These are phyloP conservation scores for Drosophila rufa DNA, from an alignment of 1,140 invertebrate species.

Conservation along the genomic window DNA sequence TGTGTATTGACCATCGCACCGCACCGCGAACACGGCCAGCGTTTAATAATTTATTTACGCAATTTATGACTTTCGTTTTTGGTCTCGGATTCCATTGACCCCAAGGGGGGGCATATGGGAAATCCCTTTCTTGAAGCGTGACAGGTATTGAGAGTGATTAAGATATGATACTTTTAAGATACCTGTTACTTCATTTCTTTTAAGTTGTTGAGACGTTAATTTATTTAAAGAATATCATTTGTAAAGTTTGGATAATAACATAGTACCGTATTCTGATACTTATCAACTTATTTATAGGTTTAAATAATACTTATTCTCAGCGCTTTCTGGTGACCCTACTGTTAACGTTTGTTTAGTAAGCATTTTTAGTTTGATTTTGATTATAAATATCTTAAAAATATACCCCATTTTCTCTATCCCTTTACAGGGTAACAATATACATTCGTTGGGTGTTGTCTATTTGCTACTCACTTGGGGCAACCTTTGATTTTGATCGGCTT, in stretches of 20 bases:
- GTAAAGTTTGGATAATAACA: too few relatives aligned
- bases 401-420: background rate
- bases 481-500: slow-evolving; percentile 80
- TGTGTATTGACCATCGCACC: slow-evolving; percentile 36
- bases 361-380: too few relatives aligned
- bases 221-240: too few relatives aligned
- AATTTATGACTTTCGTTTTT: slow-evolving; percentile 68
- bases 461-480: slow-evolving; percentile 72
- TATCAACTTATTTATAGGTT: too few relatives aligned
- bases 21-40: slow-evolving; percentile 11
- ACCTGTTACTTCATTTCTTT: background rate
- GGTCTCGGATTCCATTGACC: slow-evolving; percentile 66
- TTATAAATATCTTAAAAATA: background rate
- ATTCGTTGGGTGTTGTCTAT: slow-evolving; percentile 29
- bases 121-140: slow-evolving; percentile 4
- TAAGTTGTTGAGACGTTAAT: background rate
- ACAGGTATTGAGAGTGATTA: background rate
- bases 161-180: slow-evolving; percentile 2
- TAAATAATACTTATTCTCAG: too few relatives aligned
- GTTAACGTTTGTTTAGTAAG: too few relatives aligned
- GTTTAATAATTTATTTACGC: slow-evolving; percentile 81
- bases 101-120: slow-evolving; percentile 3
- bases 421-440: background rate
- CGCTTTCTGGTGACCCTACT: too few relatives aligned
- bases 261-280: too few relatives aligned